phyloP scores from a whole-genome alignment of 2,797 vertebrate genomes.

The Pelochelys cantorii region DNA sequence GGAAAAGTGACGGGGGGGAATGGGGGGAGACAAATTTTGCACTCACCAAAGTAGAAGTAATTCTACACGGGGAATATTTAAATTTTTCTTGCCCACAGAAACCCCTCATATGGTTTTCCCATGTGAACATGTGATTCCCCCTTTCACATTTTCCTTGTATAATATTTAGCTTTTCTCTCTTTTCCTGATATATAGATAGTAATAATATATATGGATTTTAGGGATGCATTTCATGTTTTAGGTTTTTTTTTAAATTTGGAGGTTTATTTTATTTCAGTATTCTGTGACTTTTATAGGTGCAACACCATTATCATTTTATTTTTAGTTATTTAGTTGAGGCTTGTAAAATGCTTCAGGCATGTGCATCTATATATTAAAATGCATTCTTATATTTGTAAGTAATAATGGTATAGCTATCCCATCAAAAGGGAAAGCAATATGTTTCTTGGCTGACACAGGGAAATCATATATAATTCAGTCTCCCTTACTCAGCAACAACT shows the following conservation, averaged over 20 bases:
- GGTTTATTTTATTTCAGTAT: neutral
- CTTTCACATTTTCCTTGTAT: neutral
- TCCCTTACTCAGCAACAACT: conserved; percentile 78
- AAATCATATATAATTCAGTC: conserved; percentile 77
- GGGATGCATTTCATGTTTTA: neutral
- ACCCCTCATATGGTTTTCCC: conserved; percentile 29
- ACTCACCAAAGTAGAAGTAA: conserved; percentile 58
- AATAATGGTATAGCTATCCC: neutral
- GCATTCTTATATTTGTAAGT: neutral
- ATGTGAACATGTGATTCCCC: conserved; percentile 51
- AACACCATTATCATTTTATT: neutral
- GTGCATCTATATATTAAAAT: accelerated
- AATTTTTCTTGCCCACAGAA: conserved; percentile 42
- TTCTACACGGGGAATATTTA: conserved; percentile 70
- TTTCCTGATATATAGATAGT: neutral
- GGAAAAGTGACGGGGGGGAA: conserved; percentile 73
- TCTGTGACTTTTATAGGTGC: neutral
- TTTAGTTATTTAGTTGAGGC: neutral
- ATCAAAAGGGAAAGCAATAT: conserved; percentile 53
- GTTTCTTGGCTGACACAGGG: conserved; percentile 73
- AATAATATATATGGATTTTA: neutral
- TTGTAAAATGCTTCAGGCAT: neutral
- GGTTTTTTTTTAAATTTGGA: neutral
- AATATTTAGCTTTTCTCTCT: neutral
- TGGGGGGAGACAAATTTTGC: conserved; percentile 77